Base-by-base conservation (phyloP, 2,888 invertebrate genomes). In the Hypomecis atomaria region DNA sequence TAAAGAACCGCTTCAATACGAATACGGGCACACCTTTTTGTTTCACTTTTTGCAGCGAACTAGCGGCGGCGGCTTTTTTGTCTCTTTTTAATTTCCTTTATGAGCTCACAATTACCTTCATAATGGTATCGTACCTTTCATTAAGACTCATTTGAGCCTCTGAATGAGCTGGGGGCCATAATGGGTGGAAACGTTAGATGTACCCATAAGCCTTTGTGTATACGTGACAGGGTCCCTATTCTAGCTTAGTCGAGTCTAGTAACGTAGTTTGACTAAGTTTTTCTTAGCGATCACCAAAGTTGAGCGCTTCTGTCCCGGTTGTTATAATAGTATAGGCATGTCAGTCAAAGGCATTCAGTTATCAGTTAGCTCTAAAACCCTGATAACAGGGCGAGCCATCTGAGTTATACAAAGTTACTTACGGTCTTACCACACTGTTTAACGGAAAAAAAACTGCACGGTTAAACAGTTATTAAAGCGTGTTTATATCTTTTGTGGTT, bases 51-150 rank as follows among this genome's bases (percentile, higher is more conserved):
- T 78, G 71, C 73, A 69, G 63, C 69, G 72, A 79, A 78, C 78
- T 76, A 77, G 70, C 56, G 64, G 70, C 73, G 66, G 71, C 53
- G 59, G 67, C 69, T 75, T 85, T 84, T 85, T 87, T 86, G 85
- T 89, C 84, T 85, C 82, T 84, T 87, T 89, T 89, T 89, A 88
- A 89, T 88, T 89, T 89, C 87, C 87, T 89, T 88, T 88, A 90
- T 84, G 86, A 85, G 86, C 84, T 87, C 87, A 84, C 86, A 88
- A 89, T 89, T 89, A 83, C 88, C 89, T 85, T 85, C 86, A 87
- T 90, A 88, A 89, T 85, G 84, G 86, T 88, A 88, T 89, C 86
- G 86, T 85, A 85, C 88, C 88, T 89, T 89, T 89, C 85, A 89
- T 90, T 90, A 89, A 86, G 85, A 83, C 85, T 86, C 88, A 87